These are phyloP conservation scores for Lacanobia oleracea DNA, from an alignment of 2,888 invertebrate genomes.

Conservation along the genomic window DNA sequence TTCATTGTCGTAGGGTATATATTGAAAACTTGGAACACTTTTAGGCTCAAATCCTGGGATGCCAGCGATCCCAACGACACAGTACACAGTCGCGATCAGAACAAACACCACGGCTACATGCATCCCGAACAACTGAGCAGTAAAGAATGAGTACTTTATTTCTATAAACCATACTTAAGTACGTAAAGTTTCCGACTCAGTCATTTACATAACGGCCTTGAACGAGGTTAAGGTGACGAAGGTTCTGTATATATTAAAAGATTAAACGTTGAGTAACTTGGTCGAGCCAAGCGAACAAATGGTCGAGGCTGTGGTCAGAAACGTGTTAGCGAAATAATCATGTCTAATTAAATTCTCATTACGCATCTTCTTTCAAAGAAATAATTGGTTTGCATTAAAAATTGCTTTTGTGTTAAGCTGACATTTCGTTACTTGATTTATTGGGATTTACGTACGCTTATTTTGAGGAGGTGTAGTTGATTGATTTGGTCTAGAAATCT, in stretches of 20 bases:
- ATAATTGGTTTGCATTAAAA: slow-evolving; percentile 17
- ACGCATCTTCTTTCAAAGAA: slow-evolving; percentile 1
- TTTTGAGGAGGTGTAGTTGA: background rate
- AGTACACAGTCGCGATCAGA: slow-evolving; percentile 25
- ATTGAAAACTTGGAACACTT: slow-evolving; percentile 10
- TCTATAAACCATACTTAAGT: slow-evolving; percentile 45
- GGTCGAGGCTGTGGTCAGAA: slow-evolving; percentile 16
- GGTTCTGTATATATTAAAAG: slow-evolving; percentile 48
- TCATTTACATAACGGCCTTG: slow-evolving; percentile 47
- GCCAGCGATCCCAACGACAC: background rate
- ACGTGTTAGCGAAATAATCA: slow-evolving; percentile 22
- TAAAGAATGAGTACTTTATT: slow-evolving; percentile 43
- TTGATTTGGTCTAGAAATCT: background rate
- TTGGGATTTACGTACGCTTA: background rate
- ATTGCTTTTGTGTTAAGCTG: slow-evolving; percentile 24
- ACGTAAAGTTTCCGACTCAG: slow-evolving; percentile 36
- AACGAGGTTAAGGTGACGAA: slow-evolving; percentile 36
- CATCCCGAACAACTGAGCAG: slow-evolving; percentile 43
- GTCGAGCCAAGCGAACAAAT: slow-evolving; percentile 4
- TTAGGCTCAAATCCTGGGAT: background rate
- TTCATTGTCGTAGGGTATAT: slow-evolving; percentile 18
- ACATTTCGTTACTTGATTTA: slow-evolving; percentile 6
- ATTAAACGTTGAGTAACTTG: slow-evolving; percentile 20
- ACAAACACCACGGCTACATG: slow-evolving; percentile 30
- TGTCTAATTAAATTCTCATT: slow-evolving; percentile 31